These are phyloP conservation scores for Tryphoninae sp. DNA, from an alignment of 2,888 invertebrate genomes.

Conservation along the genomic window DNA sequence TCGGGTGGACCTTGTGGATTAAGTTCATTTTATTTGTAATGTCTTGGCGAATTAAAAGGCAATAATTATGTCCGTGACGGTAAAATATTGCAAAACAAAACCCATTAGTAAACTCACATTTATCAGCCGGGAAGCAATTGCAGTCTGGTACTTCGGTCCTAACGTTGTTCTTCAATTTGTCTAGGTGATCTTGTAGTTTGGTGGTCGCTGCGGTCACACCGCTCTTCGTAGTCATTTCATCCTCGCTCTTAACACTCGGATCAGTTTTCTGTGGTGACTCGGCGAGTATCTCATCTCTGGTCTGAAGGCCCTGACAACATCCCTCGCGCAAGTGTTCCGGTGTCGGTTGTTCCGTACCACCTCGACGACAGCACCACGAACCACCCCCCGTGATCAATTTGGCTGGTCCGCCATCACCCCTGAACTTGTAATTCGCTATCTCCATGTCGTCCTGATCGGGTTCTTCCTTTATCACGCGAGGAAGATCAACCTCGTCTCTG, in stretches of 20 bases:
- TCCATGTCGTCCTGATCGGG: conserved; percentile 70
- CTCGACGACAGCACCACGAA: conserved; percentile 89
- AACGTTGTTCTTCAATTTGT: conserved; percentile 85
- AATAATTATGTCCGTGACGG: not conserved
- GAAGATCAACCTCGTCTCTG: conserved; percentile 63
- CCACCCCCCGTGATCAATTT: conserved; percentile 85
- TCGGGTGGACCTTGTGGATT: conserved; percentile 87
- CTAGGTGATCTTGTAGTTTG: conserved; percentile 85
- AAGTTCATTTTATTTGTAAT: conserved; percentile 74
- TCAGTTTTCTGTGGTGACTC: conserved; percentile 81
- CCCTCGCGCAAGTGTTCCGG: conserved; percentile 89
- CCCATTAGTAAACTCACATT: conserved; percentile 82
- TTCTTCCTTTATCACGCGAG: conserved; percentile 72
- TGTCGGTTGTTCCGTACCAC: conserved; percentile 88
- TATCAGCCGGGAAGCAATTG: conserved; percentile 93
- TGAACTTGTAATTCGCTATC: conserved; percentile 80
- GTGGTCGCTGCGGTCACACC: conserved; percentile 80
- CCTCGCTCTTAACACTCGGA: conserved; percentile 78
- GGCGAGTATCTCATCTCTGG: conserved; percentile 86
- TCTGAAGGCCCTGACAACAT: conserved; percentile 88
- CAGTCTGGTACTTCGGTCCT: conserved; percentile 95
- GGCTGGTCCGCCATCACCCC: conserved; percentile 88
- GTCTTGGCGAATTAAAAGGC: conserved; percentile 56
- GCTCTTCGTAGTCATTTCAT: conserved; percentile 74
- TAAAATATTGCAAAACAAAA: no score